Base-by-base conservation (phyloP, 2,797 vertebrate genomes). In the Eremophila alpestris region DNA sequence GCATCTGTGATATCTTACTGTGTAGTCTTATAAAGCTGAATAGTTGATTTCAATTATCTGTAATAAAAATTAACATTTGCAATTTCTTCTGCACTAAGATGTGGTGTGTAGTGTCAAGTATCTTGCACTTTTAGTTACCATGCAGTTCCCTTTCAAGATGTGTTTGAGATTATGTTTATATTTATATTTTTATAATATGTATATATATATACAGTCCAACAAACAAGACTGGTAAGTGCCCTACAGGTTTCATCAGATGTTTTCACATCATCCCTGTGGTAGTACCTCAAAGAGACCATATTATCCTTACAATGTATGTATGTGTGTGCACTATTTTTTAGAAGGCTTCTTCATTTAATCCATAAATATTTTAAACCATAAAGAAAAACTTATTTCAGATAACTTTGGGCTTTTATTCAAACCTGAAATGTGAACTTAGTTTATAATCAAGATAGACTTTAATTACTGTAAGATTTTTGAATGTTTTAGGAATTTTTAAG, bases 371-470 rank as follows among this genome's bases (percentile, higher is more conserved):
- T 75, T 76, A 94, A 67, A 36, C 23, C 15, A 85, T 73, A 95
- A 95, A 82, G 26, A 94, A 70, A 90, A 87, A 13, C 56, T 67
- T 83, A 49, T 88, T 94, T 52, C 68, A 89, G 54, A 88, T 89
- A 93, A 91, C 67, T 87, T 78, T 90, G 78, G n/a, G 41, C 87
- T 93, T 96, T 78, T 52, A 41, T 73, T 96, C 60, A 94, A 93
- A 93, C 79, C 63, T 93, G 93, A 86, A 70, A 52, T 89, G 51
- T 86, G 41, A 69, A n/a, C n/a, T 95, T 89, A 26, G 30, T 67
- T 95, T 83, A 64, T 23, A 70, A 22, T 4, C 7, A 11, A 58
- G 36, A 36, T 16, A 78, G 32, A 20, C 32, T 74, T 89, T 65
- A 27, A 38, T 83, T 86, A 54, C 30, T 3, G 3, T 16, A 70